Evolutionary conservation across 2,888 invertebrate species (phyloP).

Genomic region (Lamproptera curius): DNA sequence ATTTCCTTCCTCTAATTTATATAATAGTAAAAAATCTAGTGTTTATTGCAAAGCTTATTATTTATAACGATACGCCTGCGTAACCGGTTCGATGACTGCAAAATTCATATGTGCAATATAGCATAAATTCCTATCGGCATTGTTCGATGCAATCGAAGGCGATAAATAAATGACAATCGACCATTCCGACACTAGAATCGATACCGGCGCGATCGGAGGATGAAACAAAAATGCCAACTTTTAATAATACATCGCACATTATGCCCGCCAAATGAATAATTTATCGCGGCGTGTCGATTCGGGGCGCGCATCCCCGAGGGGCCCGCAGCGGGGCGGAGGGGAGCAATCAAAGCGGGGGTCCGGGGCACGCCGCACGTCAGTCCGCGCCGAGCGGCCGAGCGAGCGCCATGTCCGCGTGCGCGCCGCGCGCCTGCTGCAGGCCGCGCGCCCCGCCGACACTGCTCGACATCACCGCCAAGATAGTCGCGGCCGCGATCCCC

Average conservation of each 20-base stretch:
- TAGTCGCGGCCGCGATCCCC: slow-evolving; percentile 90
- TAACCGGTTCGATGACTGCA: not conserved
- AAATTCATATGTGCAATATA: not conserved
- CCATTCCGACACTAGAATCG: slow-evolving; percentile 31
- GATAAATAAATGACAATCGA: slow-evolving; percentile 24
- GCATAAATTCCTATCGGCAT: slow-evolving; percentile 1
- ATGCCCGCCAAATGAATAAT: slow-evolving; percentile 76
- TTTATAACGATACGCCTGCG: not conserved
- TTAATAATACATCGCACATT: slow-evolving; percentile 78
- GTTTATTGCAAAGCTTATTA: not conserved
- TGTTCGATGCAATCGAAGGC: slow-evolving; percentile 7
- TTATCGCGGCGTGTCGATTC: slow-evolving; percentile 72
- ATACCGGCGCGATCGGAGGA: slow-evolving; percentile 50
- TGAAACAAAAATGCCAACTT: slow-evolving; percentile 72
- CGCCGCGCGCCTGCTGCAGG: slow-evolving; percentile 75
- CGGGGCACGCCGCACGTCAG: slow-evolving; percentile 52
- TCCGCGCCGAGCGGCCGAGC: slow-evolving; percentile 75
- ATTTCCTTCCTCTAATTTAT: slow-evolving; percentile 4
- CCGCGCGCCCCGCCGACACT: slow-evolving; percentile 84
- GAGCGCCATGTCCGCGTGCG: slow-evolving; percentile 74
- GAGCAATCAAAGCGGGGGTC: slow-evolving; percentile 32
- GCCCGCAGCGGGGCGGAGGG: slow-evolving; percentile 29
- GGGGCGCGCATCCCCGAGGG: slow-evolving; percentile 34
- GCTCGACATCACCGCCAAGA: slow-evolving; percentile 89
- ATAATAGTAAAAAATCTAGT: slow-evolving; percentile 7